These are phyloP conservation scores for Atta colombica DNA, from an alignment of 1,140 invertebrate species.

Conservation along the genomic window DNA sequence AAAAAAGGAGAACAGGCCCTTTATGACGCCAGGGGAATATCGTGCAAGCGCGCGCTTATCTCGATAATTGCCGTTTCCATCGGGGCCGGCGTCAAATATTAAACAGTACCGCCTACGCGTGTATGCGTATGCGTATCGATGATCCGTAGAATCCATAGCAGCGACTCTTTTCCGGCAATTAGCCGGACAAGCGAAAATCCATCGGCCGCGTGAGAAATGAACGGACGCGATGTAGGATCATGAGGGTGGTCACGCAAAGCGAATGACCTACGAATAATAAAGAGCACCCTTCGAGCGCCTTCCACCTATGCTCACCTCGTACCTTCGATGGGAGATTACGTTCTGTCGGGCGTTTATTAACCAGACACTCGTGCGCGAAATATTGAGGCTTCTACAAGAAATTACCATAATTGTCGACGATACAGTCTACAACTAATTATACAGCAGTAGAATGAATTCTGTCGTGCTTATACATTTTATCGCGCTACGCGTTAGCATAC, in stretches of 20 bases:
- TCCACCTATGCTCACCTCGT: conserved; percentile 26
- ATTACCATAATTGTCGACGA: conserved; percentile 54
- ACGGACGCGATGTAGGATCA: conserved; percentile 65
- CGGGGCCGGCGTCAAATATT: conserved; percentile 78
- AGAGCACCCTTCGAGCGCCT: conserved; percentile 40
- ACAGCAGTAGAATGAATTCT: conserved; percentile 33
- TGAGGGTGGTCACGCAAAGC: conserved; percentile 67
- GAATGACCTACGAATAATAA: conserved; percentile 67
- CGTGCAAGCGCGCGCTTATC: conserved; percentile 76
- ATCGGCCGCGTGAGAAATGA: conserved; percentile 75
- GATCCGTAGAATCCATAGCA: conserved; percentile 68
- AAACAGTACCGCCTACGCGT: conserved; percentile 74
- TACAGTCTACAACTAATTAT: conserved; percentile 52
- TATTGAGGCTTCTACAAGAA: conserved; percentile 40
- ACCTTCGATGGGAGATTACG: conserved; percentile 63
- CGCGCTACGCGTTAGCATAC: neutral
- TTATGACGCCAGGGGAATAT: conserved; percentile 75
- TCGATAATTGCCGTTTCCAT: conserved; percentile 82
- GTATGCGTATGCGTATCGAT: conserved; percentile 72
- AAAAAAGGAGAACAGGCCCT: conserved; percentile 67
- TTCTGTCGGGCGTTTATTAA: conserved; percentile 42
- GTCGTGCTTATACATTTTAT: conserved; percentile 39
- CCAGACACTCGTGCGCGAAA: conserved; percentile 43
- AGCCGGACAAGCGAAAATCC: conserved; percentile 77
- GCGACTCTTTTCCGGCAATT: conserved; percentile 76